Conservation (phyloP, 2,888 invertebrate species). For the Pachymerium ferrugineum region DNA sequence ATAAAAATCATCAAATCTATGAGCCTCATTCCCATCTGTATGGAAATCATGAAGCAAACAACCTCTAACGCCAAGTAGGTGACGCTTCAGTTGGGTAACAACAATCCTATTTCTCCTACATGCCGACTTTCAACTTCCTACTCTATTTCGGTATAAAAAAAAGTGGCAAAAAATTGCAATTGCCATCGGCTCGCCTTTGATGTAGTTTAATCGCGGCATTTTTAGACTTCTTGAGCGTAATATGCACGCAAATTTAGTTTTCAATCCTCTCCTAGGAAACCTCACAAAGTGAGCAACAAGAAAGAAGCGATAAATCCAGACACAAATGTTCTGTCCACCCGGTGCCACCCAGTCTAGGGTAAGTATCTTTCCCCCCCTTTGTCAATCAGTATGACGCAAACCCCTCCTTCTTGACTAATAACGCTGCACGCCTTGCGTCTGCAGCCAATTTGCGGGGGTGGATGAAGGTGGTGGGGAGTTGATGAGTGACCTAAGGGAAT, state of each 20-base stretch:
- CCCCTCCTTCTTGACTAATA: background rate
- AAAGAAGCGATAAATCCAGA: background rate
- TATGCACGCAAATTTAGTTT: background rate
- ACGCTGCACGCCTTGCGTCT: conserved; percentile 8
- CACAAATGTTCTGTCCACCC: background rate
- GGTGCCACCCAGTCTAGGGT: background rate
- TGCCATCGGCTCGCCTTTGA: background rate
- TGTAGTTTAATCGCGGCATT: background rate
- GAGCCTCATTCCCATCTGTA: too few species aligned
- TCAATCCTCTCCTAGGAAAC: background rate
- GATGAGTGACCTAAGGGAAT: background rate
- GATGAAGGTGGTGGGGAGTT: background rate
- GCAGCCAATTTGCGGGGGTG: background rate
- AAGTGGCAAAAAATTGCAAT: background rate
- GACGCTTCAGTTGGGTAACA: too few species aligned
- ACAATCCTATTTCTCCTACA: background rate
- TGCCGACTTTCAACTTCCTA: background rate
- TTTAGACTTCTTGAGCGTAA: background rate
- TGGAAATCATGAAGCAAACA: too few species aligned
- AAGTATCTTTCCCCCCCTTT: background rate
- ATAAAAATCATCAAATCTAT: too few species aligned
- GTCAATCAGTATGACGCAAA: background rate
- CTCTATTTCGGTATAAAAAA: background rate
- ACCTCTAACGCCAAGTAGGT: too few species aligned
- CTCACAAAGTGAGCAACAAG: background rate